A percentile compares a stretch with the other conserved stretches of the same genome.
Evolutionary conservation across 92 coral and sea anemone species (phyloP).

Genomic region (Diadumene lineata): DNA sequence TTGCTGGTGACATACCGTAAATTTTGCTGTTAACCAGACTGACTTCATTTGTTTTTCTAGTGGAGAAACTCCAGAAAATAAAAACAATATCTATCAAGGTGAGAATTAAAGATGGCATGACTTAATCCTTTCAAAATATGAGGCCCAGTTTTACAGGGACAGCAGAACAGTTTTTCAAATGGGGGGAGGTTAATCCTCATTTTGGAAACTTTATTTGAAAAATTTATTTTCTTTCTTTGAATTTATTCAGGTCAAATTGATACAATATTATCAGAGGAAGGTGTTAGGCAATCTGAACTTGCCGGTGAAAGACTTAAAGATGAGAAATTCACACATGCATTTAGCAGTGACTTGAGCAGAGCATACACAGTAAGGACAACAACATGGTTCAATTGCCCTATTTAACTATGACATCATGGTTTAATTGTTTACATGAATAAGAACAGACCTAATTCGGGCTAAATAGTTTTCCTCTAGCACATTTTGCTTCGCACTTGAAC

Average conservation of each 20-base stretch:
- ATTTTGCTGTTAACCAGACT: no score
- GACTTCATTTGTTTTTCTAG: conserved; percentile 29
- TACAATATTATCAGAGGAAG: conserved; percentile 71
- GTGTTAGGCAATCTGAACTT: conserved; percentile 71
- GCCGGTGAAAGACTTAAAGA: conserved; percentile 64
- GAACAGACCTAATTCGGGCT: no score
- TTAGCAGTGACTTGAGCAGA: conserved; percentile 84
- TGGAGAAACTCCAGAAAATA: conserved; percentile 87
- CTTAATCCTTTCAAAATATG: background rate
- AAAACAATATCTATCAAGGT: conserved; percentile 79
- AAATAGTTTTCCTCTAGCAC: no score
- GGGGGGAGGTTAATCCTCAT: no score
- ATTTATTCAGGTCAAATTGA: conserved; percentile 63
- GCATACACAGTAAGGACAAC: conserved; percentile 63
- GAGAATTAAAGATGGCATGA: background rate
- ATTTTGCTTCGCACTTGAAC: no score
- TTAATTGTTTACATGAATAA: no score
- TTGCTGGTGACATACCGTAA: no score
- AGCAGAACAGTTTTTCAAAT: no score
- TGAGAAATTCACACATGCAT: conserved; percentile 72
- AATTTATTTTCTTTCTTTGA: background rate
- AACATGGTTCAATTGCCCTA: no score
- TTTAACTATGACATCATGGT: no score
- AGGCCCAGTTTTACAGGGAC: background rate
- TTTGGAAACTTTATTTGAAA: no score